A percentile compares a stretch with the other conserved stretches of the same genome.
Conservation (phyloP, 2,888 invertebrate species). For the Holacanthella duospinosa region DNA sequence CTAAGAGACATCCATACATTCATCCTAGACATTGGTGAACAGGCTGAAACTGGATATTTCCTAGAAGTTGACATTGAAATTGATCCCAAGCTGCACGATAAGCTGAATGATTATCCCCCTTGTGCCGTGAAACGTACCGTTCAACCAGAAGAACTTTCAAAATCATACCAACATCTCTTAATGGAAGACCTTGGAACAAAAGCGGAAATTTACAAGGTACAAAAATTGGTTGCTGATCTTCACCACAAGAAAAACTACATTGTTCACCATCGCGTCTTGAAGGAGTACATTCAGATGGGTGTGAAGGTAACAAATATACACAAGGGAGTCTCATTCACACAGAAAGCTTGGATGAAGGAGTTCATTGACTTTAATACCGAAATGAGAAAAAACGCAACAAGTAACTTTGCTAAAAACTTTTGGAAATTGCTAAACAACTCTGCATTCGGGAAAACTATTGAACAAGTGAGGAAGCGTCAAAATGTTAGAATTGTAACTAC, state of each 20-base stretch:
- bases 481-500: conserved; percentile 14
- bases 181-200: background rate
- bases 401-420: conserved; percentile 12
- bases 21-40: too few relatives aligned
- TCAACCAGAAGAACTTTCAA: conserved; percentile 7
- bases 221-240: conserved; percentile 9
- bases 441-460: conserved; percentile 6
- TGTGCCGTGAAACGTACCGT: too few relatives aligned
- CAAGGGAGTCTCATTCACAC: conserved; percentile 15
- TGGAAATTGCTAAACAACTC: conserved; percentile 31
- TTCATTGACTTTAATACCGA: conserved; percentile 14
- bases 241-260: conserved; percentile 13
- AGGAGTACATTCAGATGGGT: conserved; percentile 14
- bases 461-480: conserved; percentile 12
- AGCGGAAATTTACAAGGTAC: background rate
- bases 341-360: conserved; percentile 11
- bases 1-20: background rate
- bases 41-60: conserved; percentile 4
- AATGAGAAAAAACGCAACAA: conserved; percentile 4
- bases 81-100: conserved; percentile 1
- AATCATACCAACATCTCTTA: conserved; percentile 9
- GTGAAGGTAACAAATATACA: conserved; percentile 14
- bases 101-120: conserved; percentile 10
- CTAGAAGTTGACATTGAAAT: conserved; percentile 9
- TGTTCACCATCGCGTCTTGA: conserved; percentile 15